Conservation (phyloP, 2,113 vertebrate species). For the Seriola aureovittata region DNA sequence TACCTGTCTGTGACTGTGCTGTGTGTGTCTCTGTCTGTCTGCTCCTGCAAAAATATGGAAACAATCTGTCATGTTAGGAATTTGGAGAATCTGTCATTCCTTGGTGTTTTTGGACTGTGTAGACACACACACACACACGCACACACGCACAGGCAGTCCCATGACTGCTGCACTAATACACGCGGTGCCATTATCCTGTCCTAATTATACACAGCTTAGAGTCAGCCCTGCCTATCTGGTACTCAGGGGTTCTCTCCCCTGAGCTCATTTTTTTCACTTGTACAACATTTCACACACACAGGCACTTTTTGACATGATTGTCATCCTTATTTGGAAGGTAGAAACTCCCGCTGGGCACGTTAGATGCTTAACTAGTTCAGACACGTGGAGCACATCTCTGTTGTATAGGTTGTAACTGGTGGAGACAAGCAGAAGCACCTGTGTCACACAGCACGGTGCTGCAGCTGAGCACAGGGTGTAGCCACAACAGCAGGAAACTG, state of each 20-base stretch:
- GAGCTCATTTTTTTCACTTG: slow-evolving; percentile 36
- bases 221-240: slow-evolving; percentile 47
- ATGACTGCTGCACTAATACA: slow-evolving; percentile 67
- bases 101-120: slow-evolving; percentile 42
- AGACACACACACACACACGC: slow-evolving; percentile 13
- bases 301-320: slow-evolving; percentile 54
- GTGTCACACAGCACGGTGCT: slow-evolving; percentile 63
- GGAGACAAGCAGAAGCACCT: slow-evolving; percentile 67
- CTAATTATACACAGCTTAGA: slow-evolving; percentile 65
- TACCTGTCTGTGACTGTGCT: slow-evolving; percentile 34
- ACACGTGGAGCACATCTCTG: slow-evolving; percentile 62
- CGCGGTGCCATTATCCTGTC: slow-evolving; percentile 64
- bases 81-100: slow-evolving; percentile 45
- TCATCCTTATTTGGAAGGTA: slow-evolving; percentile 63
- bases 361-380: slow-evolving; percentile 67
- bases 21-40: slow-evolving; percentile 36
- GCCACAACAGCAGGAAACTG: slow-evolving; percentile 12
- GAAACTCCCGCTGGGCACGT: slow-evolving; percentile 65
- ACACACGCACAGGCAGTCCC: slow-evolving; percentile 43
- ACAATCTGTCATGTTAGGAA: slow-evolving; percentile 42
- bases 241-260: slow-evolving; percentile 46
- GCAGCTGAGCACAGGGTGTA: slow-evolving; percentile 60
- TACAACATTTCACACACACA: slow-evolving; percentile 10
- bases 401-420: slow-evolving; percentile 63
- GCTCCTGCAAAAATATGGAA: slow-evolving; percentile 36